phyloP scores from a whole-genome alignment of 92 coral and sea anemone genomes.

The Zoanthus solanderi region DNA sequence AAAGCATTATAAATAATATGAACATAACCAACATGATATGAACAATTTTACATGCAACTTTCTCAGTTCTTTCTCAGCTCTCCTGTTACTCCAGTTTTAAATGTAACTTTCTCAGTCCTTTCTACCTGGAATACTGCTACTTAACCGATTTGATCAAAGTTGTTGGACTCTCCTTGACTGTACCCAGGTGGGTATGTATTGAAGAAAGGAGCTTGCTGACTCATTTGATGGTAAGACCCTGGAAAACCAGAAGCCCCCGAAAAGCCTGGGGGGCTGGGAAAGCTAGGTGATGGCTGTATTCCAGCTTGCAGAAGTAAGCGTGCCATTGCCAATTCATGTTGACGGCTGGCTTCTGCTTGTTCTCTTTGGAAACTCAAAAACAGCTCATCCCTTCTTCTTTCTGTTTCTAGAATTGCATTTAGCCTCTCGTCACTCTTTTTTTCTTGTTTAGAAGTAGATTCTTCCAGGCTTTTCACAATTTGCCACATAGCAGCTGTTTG shows the following conservation, averaged over 20 bases:
- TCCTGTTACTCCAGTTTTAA: too few relatives aligned
- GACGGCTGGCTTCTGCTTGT: slow-evolving; percentile 52
- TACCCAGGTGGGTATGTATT: background rate
- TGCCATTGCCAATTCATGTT: slow-evolving; percentile 50
- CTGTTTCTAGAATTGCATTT: slow-evolving; percentile 11
- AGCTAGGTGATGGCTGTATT: slow-evolving; percentile 2
- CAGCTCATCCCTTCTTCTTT: slow-evolving; percentile 50
- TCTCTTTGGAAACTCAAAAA: slow-evolving; percentile 53
- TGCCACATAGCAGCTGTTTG: slow-evolving; percentile 62
- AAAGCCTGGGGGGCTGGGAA: background rate
- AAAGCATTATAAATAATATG: too few relatives aligned
- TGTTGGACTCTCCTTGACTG: too few relatives aligned
- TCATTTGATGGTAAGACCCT: background rate
- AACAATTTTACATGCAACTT: too few relatives aligned
- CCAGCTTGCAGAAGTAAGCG: slow-evolving; percentile 28
- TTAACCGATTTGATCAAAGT: too few relatives aligned
- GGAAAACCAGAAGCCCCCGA: background rate
- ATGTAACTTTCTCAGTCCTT: too few relatives aligned
- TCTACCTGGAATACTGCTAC: too few relatives aligned
- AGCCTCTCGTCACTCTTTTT: slow-evolving; percentile 39
- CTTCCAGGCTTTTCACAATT: slow-evolving; percentile 47
- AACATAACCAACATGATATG: too few relatives aligned
- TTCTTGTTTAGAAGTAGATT: slow-evolving; percentile 28
- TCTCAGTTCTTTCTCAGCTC: too few relatives aligned
- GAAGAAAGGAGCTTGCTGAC: slow-evolving; percentile 8